Evolutionary conservation across 1,140 invertebrate genomes (phyloP), one percentile per base, ranked within the genome.

Genomic region (Tetramorium parvispinum): DNA sequence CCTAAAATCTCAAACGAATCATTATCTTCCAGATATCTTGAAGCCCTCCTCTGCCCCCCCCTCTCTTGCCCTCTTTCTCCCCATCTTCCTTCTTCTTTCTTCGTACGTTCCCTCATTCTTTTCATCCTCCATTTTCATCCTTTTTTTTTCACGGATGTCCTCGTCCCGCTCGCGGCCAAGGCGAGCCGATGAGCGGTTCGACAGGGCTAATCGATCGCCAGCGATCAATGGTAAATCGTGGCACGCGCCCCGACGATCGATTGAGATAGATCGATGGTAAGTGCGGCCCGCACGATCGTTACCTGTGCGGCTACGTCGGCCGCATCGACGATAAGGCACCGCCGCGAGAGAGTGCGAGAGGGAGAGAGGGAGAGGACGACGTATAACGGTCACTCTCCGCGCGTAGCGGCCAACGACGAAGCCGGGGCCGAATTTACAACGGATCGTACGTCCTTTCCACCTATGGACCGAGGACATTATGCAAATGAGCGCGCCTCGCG

Each of bases 211-310:
- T 90, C 88, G 85, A 90, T 87, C 51, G 59, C 40, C 77, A 16
- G 61, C 86, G 66, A 89, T 89, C 88, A 85, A 77, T 86, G 77
- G 77, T 86, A 86, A 87, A 89, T 89, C 87, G 88, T 21, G 86
- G 83, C 76, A 77, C 88, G 88, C 76, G 86, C 71, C 75, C 37
- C 13, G 18, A 32, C 82, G 81, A 88, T 86, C 82, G 87, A 85
- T 87, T 63, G 53, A 70, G 63, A 75, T 57, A 49, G 71, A 89
- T 78, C 78, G 82, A 86, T 86, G 37, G 40, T 59, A 55, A 32
- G 43, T 43, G 37, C 73, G 46, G 53, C 8, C 32, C 65, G 70
- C 82, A 57, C 82, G 73, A 85, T 85, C 82, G 82, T 77, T 85
- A 78, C 82, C 21, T 49, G 10, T 85, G 75, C 75, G 68, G 61